Base-by-base conservation (phyloP, 1,140 invertebrate genomes). In the Magallana angulata region DNA sequence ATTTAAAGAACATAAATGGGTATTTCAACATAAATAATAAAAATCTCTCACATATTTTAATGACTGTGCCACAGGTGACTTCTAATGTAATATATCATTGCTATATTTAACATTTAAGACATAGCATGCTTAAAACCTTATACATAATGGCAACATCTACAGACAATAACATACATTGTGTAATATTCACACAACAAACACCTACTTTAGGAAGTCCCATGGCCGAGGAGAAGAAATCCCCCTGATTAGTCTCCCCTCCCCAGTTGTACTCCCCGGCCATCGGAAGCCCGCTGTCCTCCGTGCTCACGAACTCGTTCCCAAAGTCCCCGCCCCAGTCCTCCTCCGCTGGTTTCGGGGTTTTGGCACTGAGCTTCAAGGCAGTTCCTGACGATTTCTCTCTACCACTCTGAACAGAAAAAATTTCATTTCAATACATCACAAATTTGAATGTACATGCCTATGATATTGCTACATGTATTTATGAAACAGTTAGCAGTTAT, bases 221-320 rank as follows among this genome's bases (percentile, higher is more conserved):
- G 1, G 90, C 82, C 62, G 89, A 90, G 9, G 91, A 88, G 80
- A 94, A 94, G 88, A 94, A 93, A 68, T 93, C 91, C 81, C 91
- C 92, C 16, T 80, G 84, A 30, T 18, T 24, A 24, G 85, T 71
- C 11, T 84, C 64, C 57, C 1, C 36, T 80, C 92, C 92, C 94
- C 94, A 94, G 91, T 93, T 91, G 84, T 94, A 94, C 12, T 91
- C 87, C 89, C 92, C 93, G 24, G 92, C 91, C n/a, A 92, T 89
- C 16, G 88, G 68, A 3, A 93, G 80, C 57, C 90, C 90, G 56
- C 82, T 90, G 81, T 92, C 90, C 57, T 91, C 91, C 1, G 91
- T 92, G 57, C 91, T 91, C 57, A 91, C 90, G 85, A 98, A 97
- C 4, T 96, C 96, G 91, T 97, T 97, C 84, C 97, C 97, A 97